A percentile compares a stretch with the other conserved stretches of the same genome.
Evolutionary conservation across 1,140 invertebrate species (phyloP).

Genomic region (Phortica variegata): DNA sequence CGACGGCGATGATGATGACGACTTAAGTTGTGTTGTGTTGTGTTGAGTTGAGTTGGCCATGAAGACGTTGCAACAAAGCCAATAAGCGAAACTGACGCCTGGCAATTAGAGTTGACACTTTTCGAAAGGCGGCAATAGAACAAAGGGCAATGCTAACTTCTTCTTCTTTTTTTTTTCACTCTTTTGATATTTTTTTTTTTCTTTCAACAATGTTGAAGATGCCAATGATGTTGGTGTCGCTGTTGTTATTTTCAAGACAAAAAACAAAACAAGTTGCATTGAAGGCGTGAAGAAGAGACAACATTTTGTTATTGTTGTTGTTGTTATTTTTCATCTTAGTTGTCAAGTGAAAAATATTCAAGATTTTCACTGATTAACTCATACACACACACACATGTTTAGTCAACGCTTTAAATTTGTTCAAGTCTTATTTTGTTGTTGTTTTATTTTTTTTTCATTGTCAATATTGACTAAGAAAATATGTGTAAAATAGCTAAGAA

Average conservation of each 20-base stretch:
- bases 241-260: constrained; percentile 12
- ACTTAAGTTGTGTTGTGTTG: neutral
- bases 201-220: no score
- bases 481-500: no score
- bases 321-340: constrained; percentile 5
- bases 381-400: neutral
- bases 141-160: no score
- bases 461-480: constrained; percentile 45
- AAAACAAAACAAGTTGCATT: no score
- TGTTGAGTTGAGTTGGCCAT: constrained; percentile 16
- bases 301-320: constrained; percentile 10
- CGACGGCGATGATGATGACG: neutral
- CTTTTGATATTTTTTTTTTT: neutral
- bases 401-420: no score
- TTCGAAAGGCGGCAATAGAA: constrained; percentile 20
- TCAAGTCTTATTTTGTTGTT: constrained; percentile 18
- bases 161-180: no score
- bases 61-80: constrained; percentile 19
- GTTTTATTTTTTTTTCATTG: constrained; percentile 43
- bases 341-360: neutral
- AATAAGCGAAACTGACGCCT: constrained; percentile 32
- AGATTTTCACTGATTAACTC: neutral
- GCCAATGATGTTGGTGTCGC: constrained; percentile 10
- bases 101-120: constrained; percentile 56
- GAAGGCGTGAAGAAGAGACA: no score